These are phyloP conservation scores for Aphyosemion australe DNA, from an alignment of 2,113 vertebrate species.

Conservation along the genomic window DNA sequence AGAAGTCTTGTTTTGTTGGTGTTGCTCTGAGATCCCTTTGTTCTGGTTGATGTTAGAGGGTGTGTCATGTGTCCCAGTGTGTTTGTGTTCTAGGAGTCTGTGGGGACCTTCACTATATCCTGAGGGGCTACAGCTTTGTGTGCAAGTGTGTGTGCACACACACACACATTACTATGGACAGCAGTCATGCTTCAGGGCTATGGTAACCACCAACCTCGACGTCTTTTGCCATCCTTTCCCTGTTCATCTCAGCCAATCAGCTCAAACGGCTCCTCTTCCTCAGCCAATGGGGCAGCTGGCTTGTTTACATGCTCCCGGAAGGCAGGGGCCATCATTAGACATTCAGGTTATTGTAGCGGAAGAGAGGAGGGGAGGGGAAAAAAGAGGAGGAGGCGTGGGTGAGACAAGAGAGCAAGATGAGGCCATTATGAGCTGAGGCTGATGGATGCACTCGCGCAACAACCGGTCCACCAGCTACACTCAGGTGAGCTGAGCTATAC, in stretches of 20 bases:
- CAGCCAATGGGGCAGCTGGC: slow-evolving; percentile 64
- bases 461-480: slow-evolving; percentile 37
- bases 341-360: slow-evolving; percentile 74
- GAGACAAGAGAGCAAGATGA: slow-evolving; percentile 36
- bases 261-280: slow-evolving; percentile 30
- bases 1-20: slow-evolving; percentile 13
- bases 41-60: slow-evolving; percentile 68
- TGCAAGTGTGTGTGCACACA: not conserved
- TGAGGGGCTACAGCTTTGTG: slow-evolving; percentile 27
- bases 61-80: slow-evolving; percentile 69
- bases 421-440: slow-evolving; percentile 66
- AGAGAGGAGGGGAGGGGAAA: slow-evolving; percentile 40
- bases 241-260: slow-evolving; percentile 58
- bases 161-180: slow-evolving; percentile 34
- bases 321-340: slow-evolving; percentile 68
- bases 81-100: slow-evolving; percentile 55
- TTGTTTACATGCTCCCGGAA: slow-evolving; percentile 74
- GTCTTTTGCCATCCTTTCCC: slow-evolving; percentile 54
- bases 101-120: slow-evolving; percentile 57
- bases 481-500: slow-evolving; percentile 55
- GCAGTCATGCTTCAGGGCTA: slow-evolving; percentile 56
- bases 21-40: slow-evolving; percentile 56
- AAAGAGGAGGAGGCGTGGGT: slow-evolving; percentile 11
- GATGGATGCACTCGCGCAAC: slow-evolving; percentile 60
- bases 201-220: slow-evolving; percentile 65